phyloP scores from a whole-genome alignment of 2,113 vertebrate species.

The Pterocles gutturalis region DNA sequence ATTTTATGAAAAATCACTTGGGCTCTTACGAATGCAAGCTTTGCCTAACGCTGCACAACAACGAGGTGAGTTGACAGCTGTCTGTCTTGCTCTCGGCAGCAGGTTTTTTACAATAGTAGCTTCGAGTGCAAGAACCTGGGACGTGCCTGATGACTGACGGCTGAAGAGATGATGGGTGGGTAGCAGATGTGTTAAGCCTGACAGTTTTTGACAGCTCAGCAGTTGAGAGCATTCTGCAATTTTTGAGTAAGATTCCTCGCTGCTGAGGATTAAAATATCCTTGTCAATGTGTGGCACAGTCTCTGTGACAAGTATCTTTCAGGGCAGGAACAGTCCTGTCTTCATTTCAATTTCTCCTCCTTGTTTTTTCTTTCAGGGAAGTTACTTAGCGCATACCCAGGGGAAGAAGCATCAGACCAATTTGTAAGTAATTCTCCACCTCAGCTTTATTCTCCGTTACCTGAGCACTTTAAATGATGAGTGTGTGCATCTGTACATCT shows the following conservation, averaged over 20 bases:
- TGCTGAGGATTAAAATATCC: neutral
- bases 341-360: neutral
- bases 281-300: rapidly evolving
- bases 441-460: neutral
- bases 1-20: conserved; percentile 99
- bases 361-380: conserved; percentile 82
- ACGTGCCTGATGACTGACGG: neutral
- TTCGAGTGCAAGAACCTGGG: neutral
- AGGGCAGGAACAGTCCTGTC: neutral
- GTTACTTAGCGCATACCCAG: conserved; percentile 97
- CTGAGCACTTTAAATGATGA: neutral
- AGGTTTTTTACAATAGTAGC: neutral
- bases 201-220: neutral
- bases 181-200: neutral
- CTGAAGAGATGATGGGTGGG: neutral
- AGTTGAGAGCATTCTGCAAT: neutral
- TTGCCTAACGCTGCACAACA: conserved; percentile 97
- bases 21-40: conserved; percentile 98
- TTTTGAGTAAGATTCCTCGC: neutral
- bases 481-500: neutral
- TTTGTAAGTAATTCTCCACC: conserved; percentile 81
- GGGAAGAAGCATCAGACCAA: conserved; percentile 99
- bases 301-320: neutral
- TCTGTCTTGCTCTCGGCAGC: neutral
- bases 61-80: conserved; percentile 83